These are phyloP conservation scores for Sturmia bella DNA, from an alignment of 2,888 invertebrate species.

Conservation along the genomic window DNA sequence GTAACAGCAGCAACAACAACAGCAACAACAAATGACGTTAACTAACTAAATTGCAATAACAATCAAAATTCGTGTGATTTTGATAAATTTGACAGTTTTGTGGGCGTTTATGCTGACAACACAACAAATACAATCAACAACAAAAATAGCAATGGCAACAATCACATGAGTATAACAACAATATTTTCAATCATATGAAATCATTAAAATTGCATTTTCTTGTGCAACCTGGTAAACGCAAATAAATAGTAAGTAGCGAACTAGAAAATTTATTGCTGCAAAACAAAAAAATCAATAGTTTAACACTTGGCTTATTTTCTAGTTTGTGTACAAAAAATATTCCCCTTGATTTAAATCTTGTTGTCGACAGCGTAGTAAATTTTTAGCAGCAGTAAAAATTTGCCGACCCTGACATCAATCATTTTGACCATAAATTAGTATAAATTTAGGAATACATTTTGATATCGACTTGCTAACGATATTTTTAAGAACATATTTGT, in stretches of 20 bases:
- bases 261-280: background rate
- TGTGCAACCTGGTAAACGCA: slow-evolving; percentile 34
- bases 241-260: slow-evolving; percentile 3
- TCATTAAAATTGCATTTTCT: slow-evolving; percentile 65
- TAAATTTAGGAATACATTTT: too few relatives aligned
- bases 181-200: slow-evolving; percentile 40
- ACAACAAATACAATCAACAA: slow-evolving; percentile 73
- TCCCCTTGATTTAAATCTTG: too few relatives aligned
- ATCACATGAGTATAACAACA: slow-evolving; percentile 29
- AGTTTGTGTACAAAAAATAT: too few relatives aligned
- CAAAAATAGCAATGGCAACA: slow-evolving; percentile 51
- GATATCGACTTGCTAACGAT: too few relatives aligned
- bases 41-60: slow-evolving; percentile 69
- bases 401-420: too few relatives aligned
- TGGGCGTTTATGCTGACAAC: slow-evolving; percentile 80
- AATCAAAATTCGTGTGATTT: slow-evolving; percentile 76
- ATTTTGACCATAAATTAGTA: too few relatives aligned
- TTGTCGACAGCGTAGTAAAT: too few relatives aligned
- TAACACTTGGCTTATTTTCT: too few relatives aligned
- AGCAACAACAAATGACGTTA: slow-evolving; percentile 32
- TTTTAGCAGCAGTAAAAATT: too few relatives aligned
- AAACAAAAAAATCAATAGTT: background rate
- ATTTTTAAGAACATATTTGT: too few relatives aligned
- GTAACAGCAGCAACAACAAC: slow-evolving; percentile 17
- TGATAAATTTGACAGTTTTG: slow-evolving; percentile 80